Evolutionary conservation across 2,888 invertebrate species (phyloP).

Genomic region (Prenolepis imparis): DNA sequence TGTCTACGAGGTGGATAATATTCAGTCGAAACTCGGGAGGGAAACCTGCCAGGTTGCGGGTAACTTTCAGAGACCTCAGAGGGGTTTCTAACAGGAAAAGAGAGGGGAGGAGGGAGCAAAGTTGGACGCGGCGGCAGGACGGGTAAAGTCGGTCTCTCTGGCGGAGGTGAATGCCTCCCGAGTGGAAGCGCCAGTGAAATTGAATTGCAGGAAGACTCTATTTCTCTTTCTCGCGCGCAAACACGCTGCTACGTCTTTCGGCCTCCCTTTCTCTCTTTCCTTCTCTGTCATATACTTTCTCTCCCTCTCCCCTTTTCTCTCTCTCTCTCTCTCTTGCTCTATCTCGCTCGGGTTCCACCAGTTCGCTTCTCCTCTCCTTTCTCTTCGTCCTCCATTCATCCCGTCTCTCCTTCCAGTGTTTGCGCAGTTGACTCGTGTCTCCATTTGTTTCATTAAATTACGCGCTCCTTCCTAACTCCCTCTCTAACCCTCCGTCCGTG

Average conservation of each 20-base stretch:
- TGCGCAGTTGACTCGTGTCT: constrained; percentile 79
- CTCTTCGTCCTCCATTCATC: constrained; percentile 29
- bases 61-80: constrained; percentile 65
- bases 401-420: constrained; percentile 60
- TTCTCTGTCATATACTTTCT: too few species aligned
- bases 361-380: not conserved
- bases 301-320: not conserved
- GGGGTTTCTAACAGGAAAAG: constrained; percentile 25
- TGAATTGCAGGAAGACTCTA: constrained; percentile 77
- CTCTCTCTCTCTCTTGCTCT: constrained; percentile 34
- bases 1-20: constrained; percentile 62
- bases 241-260: constrained; percentile 35
- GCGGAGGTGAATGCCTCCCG: constrained; percentile 64
- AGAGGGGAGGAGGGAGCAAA: not conserved
- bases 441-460: constrained; percentile 82
- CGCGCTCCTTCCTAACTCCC: constrained; percentile 53
- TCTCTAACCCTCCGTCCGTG: constrained; percentile 27
- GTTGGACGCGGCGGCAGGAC: constrained; percentile 25
- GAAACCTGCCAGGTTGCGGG: constrained; percentile 70
- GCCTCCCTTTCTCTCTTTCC: not conserved
- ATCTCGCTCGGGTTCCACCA: not conserved
- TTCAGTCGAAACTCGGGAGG: constrained; percentile 65
- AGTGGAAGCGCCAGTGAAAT: constrained; percentile 77
- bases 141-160: constrained; percentile 63
- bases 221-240: constrained; percentile 59